Evolutionary conservation across 1,140 invertebrate genomes (phyloP).

Genomic region (Apocrypta bakeri): DNA sequence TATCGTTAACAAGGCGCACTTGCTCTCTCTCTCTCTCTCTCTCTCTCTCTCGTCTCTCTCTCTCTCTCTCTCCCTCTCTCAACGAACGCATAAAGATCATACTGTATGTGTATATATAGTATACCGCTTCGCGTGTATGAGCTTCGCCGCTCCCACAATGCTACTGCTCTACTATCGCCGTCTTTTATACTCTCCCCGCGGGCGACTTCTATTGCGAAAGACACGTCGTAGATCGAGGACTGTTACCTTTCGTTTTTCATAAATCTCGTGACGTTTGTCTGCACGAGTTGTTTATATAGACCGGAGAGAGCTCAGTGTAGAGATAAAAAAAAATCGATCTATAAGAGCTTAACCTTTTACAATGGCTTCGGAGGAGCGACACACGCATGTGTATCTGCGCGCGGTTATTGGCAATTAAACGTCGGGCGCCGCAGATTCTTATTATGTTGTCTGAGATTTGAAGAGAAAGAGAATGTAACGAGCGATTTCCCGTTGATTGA

Average conservation of each 20-base stretch:
- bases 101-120: background rate
- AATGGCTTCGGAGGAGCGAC: conserved; percentile 22
- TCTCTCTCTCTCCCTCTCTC: conserved; percentile 51
- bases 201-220: conserved; percentile 14
- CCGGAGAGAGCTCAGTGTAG: background rate
- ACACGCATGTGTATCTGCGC: background rate
- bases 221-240: background rate
- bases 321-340: conserved; percentile 3
- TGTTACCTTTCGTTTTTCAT: conserved; percentile 25
- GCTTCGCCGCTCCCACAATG: conserved; percentile 69
- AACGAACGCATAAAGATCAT: conserved; percentile 65
- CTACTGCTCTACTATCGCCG: conserved; percentile 36
- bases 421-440: background rate
- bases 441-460: background rate
- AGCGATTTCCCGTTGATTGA: background rate
- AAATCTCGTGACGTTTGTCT: background rate
- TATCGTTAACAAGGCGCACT: conserved; percentile 70
- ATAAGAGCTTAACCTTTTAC: conserved; percentile 19
- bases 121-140: conserved; percentile 60
- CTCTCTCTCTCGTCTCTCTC: conserved; percentile 51
- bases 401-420: conserved; percentile 33
- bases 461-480: background rate
- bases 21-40: conserved; percentile 53
- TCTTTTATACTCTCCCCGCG: background rate
- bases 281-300: too few relatives aligned